These are phyloP conservation scores for Eristalis intricaria DNA, from an alignment of 2,888 invertebrate species.

Conservation along the genomic window DNA sequence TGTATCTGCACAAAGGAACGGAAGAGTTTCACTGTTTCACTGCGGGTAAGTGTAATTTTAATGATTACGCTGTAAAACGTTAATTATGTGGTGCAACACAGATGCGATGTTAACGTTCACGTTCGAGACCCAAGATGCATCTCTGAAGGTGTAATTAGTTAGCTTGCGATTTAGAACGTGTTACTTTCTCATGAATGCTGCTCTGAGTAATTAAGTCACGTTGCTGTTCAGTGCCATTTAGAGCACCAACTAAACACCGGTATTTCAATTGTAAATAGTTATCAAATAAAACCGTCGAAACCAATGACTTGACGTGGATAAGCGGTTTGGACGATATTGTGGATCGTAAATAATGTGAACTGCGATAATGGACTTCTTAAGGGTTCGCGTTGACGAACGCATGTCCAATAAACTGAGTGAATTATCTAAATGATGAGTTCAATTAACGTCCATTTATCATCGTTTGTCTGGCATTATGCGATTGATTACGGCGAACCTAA, in stretches of 20 bases:
- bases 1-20: neutral
- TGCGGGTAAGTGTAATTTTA: slow-evolving; percentile 22
- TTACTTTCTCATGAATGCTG: slow-evolving; percentile 57
- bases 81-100: slow-evolving; percentile 54
- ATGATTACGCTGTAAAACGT: slow-evolving; percentile 52
- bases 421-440: neutral
- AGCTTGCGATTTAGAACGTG: slow-evolving; percentile 59
- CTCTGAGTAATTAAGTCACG: slow-evolving; percentile 42
- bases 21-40: slow-evolving; percentile 9
- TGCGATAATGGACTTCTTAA: neutral
- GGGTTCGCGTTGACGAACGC: neutral
- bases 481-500: neutral
- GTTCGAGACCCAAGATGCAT: slow-evolving; percentile 18
- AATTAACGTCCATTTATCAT: neutral
- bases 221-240: slow-evolving; percentile 7
- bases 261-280: neutral
- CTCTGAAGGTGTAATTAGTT: slow-evolving; percentile 51
- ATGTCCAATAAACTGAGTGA: neutral
- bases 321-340: neutral
- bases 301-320: neutral
- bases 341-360: neutral
- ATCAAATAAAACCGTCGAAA: neutral
- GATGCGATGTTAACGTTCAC: slow-evolving; percentile 5
- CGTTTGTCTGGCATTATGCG: neutral
- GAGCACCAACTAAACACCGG: neutral